Evolutionary conservation across 2,797 vertebrate genomes (phyloP).

Genomic region (Syngnathus rostellatus): DNA sequence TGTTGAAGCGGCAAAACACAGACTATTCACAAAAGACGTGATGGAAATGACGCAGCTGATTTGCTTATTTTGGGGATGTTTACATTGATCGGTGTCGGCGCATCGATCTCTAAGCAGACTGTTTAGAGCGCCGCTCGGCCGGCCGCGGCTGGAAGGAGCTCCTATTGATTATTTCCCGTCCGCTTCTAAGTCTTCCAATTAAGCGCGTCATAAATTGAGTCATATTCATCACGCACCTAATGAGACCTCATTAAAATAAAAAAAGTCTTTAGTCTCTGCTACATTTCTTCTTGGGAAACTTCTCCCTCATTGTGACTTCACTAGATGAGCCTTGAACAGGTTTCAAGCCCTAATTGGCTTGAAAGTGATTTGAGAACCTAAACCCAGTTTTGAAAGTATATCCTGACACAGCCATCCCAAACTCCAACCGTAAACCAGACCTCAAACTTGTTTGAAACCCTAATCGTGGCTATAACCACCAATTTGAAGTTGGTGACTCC

Average conservation of each 20-base stretch:
- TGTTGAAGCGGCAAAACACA: slow-evolving; percentile 4
- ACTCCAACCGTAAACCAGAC: not conserved
- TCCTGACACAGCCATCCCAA: not conserved
- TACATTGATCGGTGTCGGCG: not conserved
- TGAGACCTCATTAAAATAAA: slow-evolving; percentile 9
- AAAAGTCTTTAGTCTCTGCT: not conserved
- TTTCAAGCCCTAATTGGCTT: not conserved
- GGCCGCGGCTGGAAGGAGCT: not conserved
- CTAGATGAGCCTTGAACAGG: not conserved
- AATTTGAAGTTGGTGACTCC: too few species aligned
- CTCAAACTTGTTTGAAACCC: not conserved
- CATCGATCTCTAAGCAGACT: not conserved
- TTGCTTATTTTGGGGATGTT: not conserved
- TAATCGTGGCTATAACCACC: not conserved
- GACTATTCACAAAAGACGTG: not conserved
- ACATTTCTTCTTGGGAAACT: not conserved
- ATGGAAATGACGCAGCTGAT: not conserved
- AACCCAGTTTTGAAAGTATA: not conserved
- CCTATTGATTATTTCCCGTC: not conserved
- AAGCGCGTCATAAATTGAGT: slow-evolving; percentile 32
- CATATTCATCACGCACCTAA: slow-evolving; percentile 21
- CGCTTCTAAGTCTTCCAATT: slow-evolving; percentile 3
- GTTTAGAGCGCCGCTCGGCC: not conserved
- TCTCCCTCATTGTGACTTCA: not conserved
- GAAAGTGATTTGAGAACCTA: not conserved